Percentiles rank a stretch among this genome's conserved stretches.
phyloP scores from a whole-genome alignment of 2,888 invertebrate genomes.

The Scaptomyza reducta region DNA sequence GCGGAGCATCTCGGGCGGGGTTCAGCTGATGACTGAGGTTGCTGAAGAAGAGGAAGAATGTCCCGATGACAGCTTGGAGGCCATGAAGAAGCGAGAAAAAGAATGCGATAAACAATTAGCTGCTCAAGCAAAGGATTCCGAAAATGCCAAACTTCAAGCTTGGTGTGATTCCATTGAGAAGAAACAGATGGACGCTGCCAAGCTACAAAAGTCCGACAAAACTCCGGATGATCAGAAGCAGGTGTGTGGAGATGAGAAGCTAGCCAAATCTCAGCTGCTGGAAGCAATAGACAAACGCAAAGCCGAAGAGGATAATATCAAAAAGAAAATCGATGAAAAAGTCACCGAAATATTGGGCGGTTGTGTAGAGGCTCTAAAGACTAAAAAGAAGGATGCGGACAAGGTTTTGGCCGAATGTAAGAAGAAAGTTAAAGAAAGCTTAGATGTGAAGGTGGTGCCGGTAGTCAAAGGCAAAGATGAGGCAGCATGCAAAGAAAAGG shows the following conservation, averaged over 20 bases:
- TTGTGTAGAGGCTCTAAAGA: slow-evolving; percentile 5
- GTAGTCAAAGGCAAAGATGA: neutral
- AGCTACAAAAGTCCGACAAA: slow-evolving; percentile 4
- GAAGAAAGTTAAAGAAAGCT: slow-evolving; percentile 10
- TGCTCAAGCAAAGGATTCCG: slow-evolving; percentile 33
- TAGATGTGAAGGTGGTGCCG: neutral
- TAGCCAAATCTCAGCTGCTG: neutral
- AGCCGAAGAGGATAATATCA: neutral
- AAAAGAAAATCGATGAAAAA: slow-evolving; percentile 10
- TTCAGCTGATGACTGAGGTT: slow-evolving; percentile 23
- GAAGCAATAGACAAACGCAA: slow-evolving; percentile 2
- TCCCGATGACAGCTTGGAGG: slow-evolving; percentile 20
- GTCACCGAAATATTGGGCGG: slow-evolving; percentile 6
- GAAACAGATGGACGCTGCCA: slow-evolving; percentile 9
- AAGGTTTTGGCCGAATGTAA: slow-evolving; percentile 4
- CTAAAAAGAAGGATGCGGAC: neutral
- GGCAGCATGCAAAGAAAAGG: neutral
- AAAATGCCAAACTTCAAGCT: slow-evolving; percentile 16
- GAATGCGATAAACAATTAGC: slow-evolving; percentile 44
- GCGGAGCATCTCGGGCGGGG: slow-evolving; percentile 25
- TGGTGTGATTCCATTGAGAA: slow-evolving; percentile 19
- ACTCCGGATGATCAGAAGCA: neutral
- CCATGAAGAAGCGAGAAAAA: slow-evolving; percentile 36
- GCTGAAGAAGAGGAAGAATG: slow-evolving; percentile 30
- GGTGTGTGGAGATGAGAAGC: slow-evolving; percentile 1